Conservation (phyloP, 2,888 invertebrate species). For the Branchipolynoe longqiensis region DNA sequence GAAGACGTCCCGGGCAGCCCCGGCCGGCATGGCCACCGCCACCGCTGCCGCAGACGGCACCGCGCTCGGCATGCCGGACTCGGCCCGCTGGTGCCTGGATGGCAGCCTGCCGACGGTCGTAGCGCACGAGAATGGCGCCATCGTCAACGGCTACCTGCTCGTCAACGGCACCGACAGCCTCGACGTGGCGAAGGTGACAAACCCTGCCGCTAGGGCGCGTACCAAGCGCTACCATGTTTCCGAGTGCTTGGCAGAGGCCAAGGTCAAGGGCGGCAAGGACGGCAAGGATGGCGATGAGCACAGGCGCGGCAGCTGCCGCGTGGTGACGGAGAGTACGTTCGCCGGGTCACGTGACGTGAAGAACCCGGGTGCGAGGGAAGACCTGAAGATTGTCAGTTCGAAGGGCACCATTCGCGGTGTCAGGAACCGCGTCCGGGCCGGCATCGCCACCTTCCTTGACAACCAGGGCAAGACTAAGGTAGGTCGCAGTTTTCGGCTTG, state of each 20-base stretch:
- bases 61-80: constrained; percentile 91
- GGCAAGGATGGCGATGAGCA: background rate
- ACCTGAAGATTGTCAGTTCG: constrained; percentile 88
- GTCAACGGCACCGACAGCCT: constrained; percentile 44
- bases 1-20: background rate
- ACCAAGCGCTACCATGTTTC: constrained; percentile 47
- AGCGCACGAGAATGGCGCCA: constrained; percentile 43
- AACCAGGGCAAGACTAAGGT: constrained; percentile 62
- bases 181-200: background rate
- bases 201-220: background rate
- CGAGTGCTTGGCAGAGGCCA: background rate
- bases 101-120: constrained; percentile 42
- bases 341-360: constrained; percentile 70
- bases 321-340: constrained; percentile 56
- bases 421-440: constrained; percentile 95
- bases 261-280: background rate
- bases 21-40: background rate
- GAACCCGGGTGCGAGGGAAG: constrained; percentile 71
- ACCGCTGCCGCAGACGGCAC: constrained; percentile 84
- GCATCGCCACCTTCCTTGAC: constrained; percentile 91
- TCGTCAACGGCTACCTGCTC: constrained; percentile 47
- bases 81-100: constrained; percentile 92
- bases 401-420: constrained; percentile 96
- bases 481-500: background rate
- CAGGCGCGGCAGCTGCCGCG: background rate